Percentiles rank a stretch among this genome's conserved stretches.
These are phyloP conservation scores for Formicarius rufipectus DNA, from an alignment of 2,113 vertebrate genomes.

Conservation along the genomic window DNA sequence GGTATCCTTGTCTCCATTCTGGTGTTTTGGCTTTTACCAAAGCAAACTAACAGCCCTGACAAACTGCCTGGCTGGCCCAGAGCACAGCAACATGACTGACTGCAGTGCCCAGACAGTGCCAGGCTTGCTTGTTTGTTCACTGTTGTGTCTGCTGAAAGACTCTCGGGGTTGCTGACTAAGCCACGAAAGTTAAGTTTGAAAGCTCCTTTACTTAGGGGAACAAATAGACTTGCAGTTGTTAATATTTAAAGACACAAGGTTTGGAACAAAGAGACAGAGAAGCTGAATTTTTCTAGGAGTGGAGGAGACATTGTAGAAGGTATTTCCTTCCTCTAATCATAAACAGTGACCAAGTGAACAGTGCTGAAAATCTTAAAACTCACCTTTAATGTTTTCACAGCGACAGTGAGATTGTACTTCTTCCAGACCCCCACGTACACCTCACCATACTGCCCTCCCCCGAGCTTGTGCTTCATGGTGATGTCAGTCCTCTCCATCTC, in stretches of 20 bases:
- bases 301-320: neutral
- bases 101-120: neutral
- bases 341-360: neutral
- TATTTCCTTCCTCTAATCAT: neutral
- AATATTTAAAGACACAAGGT: neutral
- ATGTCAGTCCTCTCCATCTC: slow-evolving; percentile 99
- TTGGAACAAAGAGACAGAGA: neutral
- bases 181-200: neutral
- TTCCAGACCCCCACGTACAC: slow-evolving; percentile 98
- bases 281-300: neutral
- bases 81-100: neutral
- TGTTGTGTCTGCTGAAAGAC: neutral
- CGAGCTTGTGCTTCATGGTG: slow-evolving; percentile 99
- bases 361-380: neutral
- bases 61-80: neutral
- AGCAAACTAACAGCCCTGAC: neutral
- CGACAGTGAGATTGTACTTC: slow-evolving; percentile 96
- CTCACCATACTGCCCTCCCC: slow-evolving; percentile 97
- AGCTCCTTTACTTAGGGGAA: neutral
- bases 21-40: neutral
- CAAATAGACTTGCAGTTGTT: neutral
- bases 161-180: neutral
- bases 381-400: slow-evolving; percentile 98
- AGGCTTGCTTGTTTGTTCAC: neutral
- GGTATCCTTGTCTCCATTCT: neutral